These are phyloP conservation scores for Oostethus manadensis DNA, from an alignment of 2,113 vertebrate species.

Conservation along the genomic window DNA sequence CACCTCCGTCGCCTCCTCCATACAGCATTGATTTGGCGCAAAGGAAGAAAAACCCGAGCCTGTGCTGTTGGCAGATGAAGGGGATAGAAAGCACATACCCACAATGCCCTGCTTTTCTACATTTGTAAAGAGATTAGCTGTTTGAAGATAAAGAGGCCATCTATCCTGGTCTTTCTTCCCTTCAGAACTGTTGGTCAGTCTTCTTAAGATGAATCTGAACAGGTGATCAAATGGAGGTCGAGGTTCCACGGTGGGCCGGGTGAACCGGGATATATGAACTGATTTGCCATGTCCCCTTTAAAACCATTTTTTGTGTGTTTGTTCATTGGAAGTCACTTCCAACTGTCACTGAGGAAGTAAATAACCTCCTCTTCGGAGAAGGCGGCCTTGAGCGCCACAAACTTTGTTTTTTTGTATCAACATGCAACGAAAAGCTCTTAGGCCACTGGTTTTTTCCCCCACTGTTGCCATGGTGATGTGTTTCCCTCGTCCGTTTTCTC, in stretches of 20 bases:
- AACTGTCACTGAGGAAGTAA: slow-evolving; percentile 18
- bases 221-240: slow-evolving; percentile 9
- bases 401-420: slow-evolving; percentile 30
- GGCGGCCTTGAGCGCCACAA: slow-evolving; percentile 55
- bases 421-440: slow-evolving; percentile 40
- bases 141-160: not conserved
- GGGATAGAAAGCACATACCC: slow-evolving; percentile 28
- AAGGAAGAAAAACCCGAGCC: slow-evolving; percentile 4
- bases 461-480: slow-evolving; percentile 54
- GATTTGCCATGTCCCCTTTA: slow-evolving; percentile 45
- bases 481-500: slow-evolving; percentile 54
- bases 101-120: slow-evolving; percentile 21
- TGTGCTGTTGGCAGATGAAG: slow-evolving; percentile 4
- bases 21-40: slow-evolving; percentile 21
- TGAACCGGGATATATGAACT: slow-evolving; percentile 36
- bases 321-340: slow-evolving; percentile 29
- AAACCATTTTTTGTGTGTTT: slow-evolving; percentile 58
- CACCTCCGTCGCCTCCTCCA: slow-evolving; percentile 34
- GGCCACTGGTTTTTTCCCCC: slow-evolving; percentile 17
- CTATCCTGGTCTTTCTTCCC: too few relatives aligned
- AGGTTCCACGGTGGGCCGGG: slow-evolving; percentile 24
- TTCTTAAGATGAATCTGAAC: slow-evolving; percentile 21
- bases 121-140: slow-evolving; percentile 16
- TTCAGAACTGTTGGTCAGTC: slow-evolving; percentile 22
- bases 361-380: slow-evolving; percentile 15